Evolutionary conservation across 2,888 invertebrate genomes (phyloP), one percentile per base, ranked within the genome.

Genomic region (Apeira syringaria): DNA sequence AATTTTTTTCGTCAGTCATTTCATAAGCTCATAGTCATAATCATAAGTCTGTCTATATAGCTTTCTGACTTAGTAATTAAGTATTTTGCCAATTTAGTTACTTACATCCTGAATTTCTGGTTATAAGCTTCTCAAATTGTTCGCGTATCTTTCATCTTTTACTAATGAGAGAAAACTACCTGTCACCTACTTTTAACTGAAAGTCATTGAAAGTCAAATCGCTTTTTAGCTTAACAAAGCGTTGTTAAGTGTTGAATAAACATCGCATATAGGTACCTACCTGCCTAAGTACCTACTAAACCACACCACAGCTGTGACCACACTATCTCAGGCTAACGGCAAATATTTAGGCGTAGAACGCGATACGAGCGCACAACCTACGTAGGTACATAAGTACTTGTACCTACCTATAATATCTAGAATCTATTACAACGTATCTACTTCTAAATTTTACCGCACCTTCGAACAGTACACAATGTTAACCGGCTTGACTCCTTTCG

Each of bases 201-300:
- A 43, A 34, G 39, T 34, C 22, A 28, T 24, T 34, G 33, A 33
- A 40, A 36, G 42, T 43, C 20, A 12, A 26, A 22, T 24, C 22
- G 15, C 24, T 13, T 32, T 30, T 43, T 43, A 32, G 43, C 43
- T 36, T 36, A 27, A 43, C 43, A 36, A 43, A 43, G 36, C 36
- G 15, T 10, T 31, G 42, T 6, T 35, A 30, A 42, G 35, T 42
- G 42, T 35, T 36, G 35, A 35, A 26, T 36, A 43, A 43, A 32
- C 36, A 35, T 17, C 8, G 31, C 11, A 22, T 18, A n/a, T n/a
- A 30, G 2, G 15, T 15, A 20, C 20, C 15, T 15, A 15, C 15
- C 15, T 15, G 7, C 20, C 15, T 15, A 15, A 2, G 3, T 15
- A 15, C 15, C 15, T 15, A 15, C 15, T 15, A 2, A 15, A 15